Percentiles rank a stretch among this genome's conserved stretches.
Evolutionary conservation across 2,888 invertebrate species (phyloP).

Genomic region (Cheilosia urbana): DNA sequence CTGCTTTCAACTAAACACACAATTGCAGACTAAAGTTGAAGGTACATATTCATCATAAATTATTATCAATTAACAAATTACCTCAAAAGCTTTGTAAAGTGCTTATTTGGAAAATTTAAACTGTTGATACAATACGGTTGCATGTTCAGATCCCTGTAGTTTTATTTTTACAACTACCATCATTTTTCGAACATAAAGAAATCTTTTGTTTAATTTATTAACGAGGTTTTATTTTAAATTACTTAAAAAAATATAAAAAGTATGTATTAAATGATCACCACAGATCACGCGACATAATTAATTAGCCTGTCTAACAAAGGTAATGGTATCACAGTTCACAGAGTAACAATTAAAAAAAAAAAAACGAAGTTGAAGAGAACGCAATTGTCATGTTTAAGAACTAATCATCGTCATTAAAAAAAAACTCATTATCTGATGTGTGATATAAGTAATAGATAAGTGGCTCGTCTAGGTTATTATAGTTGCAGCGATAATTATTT

Average conservation of each 20-base stretch:
- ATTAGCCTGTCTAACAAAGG: too few relatives aligned
- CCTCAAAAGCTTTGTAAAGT: conserved; percentile 6
- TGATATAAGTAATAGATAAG: conserved; percentile 1
- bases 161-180: too few relatives aligned
- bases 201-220: too few relatives aligned
- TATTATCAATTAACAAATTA: background rate
- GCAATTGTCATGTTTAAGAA: background rate
- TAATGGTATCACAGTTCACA: too few relatives aligned
- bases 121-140: background rate
- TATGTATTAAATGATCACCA: too few relatives aligned
- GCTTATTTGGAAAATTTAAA: conserved; percentile 8
- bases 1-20: conserved; percentile 14
- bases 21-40: conserved; percentile 18
- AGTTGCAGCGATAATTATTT: too few relatives aligned
- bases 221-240: too few relatives aligned
- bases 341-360: background rate
- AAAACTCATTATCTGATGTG: conserved; percentile 2
- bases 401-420: background rate
- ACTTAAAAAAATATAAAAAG: too few relatives aligned
- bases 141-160: background rate
- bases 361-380: background rate
- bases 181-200: too few relatives aligned
- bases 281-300: too few relatives aligned
- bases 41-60: conserved; percentile 21
- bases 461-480: background rate